phyloP scores from a whole-genome alignment of 2,888 invertebrate genomes.

The Drosophila colorata region DNA sequence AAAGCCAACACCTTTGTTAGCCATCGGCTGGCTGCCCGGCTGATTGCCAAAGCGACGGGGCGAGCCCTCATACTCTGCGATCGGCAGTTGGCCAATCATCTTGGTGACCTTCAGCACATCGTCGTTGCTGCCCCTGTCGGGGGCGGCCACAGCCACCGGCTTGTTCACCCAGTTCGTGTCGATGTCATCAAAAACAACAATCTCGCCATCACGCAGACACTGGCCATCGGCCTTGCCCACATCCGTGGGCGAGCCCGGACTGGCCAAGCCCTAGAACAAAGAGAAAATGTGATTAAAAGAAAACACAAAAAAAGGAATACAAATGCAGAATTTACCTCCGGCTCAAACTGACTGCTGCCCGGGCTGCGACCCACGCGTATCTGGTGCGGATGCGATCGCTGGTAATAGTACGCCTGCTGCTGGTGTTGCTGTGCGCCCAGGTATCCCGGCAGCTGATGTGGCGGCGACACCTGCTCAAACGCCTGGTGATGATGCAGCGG shows the following conservation, averaged over 20 bases:
- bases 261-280: slow-evolving; percentile 69
- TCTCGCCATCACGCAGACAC: slow-evolving; percentile 90
- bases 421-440: slow-evolving; percentile 22
- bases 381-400: slow-evolving; percentile 78
- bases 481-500: slow-evolving; percentile 70
- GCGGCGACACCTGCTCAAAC: slow-evolving; percentile 37
- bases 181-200: slow-evolving; percentile 92
- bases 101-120: slow-evolving; percentile 85
- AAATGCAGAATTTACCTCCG: slow-evolving; percentile 60
- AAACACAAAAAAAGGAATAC: not conserved
- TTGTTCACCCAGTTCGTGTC: slow-evolving; percentile 84
- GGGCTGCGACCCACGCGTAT: slow-evolving; percentile 85
- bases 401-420: slow-evolving; percentile 56
- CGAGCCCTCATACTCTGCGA: slow-evolving; percentile 96
- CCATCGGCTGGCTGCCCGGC: slow-evolving; percentile 83
- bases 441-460: slow-evolving; percentile 39
- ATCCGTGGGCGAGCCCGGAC: slow-evolving; percentile 85
- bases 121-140: slow-evolving; percentile 65
- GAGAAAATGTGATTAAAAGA: too few species aligned
- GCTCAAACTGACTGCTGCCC: slow-evolving; percentile 79
- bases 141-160: slow-evolving; percentile 44
- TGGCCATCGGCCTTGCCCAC: slow-evolving; percentile 82
- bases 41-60: slow-evolving; percentile 92
- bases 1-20: slow-evolving; percentile 79
- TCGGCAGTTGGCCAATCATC: slow-evolving; percentile 88